Conservation (phyloP, 2,113 vertebrate genomes). For the Lutjanus erythropterus region DNA sequence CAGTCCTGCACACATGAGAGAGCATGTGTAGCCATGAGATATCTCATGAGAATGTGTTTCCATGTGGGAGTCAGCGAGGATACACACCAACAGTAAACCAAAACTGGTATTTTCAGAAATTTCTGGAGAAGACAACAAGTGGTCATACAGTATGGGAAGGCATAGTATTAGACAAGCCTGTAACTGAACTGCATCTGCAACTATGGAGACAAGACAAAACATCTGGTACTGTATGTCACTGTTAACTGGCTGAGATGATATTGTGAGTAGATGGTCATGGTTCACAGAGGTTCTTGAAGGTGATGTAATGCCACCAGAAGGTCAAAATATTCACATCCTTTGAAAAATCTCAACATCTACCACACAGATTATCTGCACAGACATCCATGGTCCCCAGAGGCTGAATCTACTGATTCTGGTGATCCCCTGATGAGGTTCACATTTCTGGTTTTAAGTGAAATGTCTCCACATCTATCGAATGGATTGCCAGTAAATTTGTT, state of each 20-base stretch:
- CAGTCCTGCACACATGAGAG: slow-evolving; percentile 10
- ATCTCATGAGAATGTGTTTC: background rate
- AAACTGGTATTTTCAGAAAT: slow-evolving; percentile 3
- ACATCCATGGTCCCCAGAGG: too few relatives aligned
- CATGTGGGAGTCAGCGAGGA: background rate
- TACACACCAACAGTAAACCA: background rate
- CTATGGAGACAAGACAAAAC: background rate
- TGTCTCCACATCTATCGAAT: background rate
- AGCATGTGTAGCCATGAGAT: background rate
- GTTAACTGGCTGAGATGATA: background rate
- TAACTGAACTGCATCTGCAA: background rate
- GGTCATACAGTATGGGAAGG: background rate
- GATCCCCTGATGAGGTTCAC: background rate
- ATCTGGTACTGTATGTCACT: background rate
- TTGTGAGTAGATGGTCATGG: background rate
- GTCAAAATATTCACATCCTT: too few relatives aligned
- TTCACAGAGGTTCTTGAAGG: too few relatives aligned
- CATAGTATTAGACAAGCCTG: background rate
- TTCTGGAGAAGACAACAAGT: background rate
- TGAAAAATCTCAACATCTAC: too few relatives aligned
- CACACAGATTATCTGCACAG: too few relatives aligned
- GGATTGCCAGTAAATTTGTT: background rate
- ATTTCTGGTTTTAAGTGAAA: background rate
- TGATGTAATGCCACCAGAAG: too few relatives aligned
- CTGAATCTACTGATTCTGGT: background rate